phyloP scores from a whole-genome alignment of 2,888 invertebrate species.

The Hirtodrosophila duncani region DNA sequence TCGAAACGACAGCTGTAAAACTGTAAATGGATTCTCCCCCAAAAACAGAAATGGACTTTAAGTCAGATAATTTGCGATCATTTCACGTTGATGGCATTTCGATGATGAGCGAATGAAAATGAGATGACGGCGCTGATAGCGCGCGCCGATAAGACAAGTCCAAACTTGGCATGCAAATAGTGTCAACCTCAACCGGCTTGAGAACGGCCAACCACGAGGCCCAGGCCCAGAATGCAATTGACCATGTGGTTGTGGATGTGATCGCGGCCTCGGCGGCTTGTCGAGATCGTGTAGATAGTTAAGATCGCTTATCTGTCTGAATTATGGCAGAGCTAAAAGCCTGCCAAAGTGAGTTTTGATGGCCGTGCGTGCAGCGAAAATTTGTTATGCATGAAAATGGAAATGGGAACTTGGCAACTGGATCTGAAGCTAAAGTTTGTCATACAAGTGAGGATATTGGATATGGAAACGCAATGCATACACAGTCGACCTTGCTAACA shows the following conservation, averaged over 20 bases:
- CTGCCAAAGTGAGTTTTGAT: slow-evolving; percentile 56
- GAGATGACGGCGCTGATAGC: slow-evolving; percentile 68
- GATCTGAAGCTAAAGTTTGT: too few species aligned
- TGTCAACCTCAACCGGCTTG: slow-evolving; percentile 39
- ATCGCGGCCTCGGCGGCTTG: slow-evolving; percentile 37
- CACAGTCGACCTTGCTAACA: slow-evolving; percentile 51
- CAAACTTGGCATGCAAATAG: slow-evolving; percentile 54
- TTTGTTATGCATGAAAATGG: too few species aligned
- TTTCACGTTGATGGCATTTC: slow-evolving; percentile 70
- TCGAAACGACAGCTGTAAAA: background rate
- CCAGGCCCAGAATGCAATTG: slow-evolving; percentile 46
- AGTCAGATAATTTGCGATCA: slow-evolving; percentile 69
- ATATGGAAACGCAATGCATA: slow-evolving; percentile 12
- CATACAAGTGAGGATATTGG: too few species aligned
- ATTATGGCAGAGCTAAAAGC: slow-evolving; percentile 71
- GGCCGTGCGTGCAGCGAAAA: too few species aligned
- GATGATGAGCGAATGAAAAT: too few species aligned
- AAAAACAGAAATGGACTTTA: slow-evolving; percentile 27
- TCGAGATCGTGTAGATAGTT: slow-evolving; percentile 72
- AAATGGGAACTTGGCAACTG: too few species aligned
- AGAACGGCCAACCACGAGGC: slow-evolving; percentile 15
- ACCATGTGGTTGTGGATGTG: slow-evolving; percentile 15
- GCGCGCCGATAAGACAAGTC: slow-evolving; percentile 12
- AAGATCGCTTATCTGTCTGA: slow-evolving; percentile 70
- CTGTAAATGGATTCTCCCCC: background rate